These are phyloP conservation scores for Leucophenga maculata DNA, from an alignment of 2,888 invertebrate genomes.

Conservation along the genomic window DNA sequence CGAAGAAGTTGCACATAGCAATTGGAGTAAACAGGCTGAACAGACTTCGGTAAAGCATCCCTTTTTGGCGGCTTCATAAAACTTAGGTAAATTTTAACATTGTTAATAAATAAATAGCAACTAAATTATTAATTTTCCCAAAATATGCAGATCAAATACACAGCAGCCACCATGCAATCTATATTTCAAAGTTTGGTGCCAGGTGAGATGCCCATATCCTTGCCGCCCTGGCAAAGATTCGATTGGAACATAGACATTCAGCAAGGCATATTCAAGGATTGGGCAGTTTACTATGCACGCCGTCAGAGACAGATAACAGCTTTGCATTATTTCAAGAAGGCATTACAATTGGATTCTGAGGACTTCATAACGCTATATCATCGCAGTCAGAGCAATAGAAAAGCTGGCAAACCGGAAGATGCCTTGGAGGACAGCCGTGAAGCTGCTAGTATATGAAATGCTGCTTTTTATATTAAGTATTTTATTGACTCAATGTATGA, in stretches of 20 bases:
- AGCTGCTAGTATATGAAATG: constrained; percentile 54
- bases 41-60: no score
- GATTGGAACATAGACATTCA: constrained; percentile 62
- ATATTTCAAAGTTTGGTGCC: no score
- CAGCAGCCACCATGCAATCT: no score
- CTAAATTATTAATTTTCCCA: no score
- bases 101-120: no score
- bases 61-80: no score
- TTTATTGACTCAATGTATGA: background rate
- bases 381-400: constrained; percentile 61
- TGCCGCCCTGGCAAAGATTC: constrained; percentile 57
- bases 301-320: constrained; percentile 62
- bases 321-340: constrained; percentile 61
- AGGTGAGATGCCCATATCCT: background rate
- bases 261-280: constrained; percentile 65
- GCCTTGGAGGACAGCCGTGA: constrained; percentile 57
- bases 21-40: no score
- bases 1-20: no score
- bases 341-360: constrained; percentile 51
- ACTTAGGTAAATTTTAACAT: no score
- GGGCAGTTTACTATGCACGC: constrained; percentile 64
- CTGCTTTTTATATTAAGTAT: background rate
- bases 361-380: constrained; percentile 58
- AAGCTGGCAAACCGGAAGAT: constrained; percentile 54
- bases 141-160: no score